These are phyloP conservation scores for Schizaphis graminum DNA, from an alignment of 2,888 invertebrate genomes.

Conservation along the genomic window DNA sequence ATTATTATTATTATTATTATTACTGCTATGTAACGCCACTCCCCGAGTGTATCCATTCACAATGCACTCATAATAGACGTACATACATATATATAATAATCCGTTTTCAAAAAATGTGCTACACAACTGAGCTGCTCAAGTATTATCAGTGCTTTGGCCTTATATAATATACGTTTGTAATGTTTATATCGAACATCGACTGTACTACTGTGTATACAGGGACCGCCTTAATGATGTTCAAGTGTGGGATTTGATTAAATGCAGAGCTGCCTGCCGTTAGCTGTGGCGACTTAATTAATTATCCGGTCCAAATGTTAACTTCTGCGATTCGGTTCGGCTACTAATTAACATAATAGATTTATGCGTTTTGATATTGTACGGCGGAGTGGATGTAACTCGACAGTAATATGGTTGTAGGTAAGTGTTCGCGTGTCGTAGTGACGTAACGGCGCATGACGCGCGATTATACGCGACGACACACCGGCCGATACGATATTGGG, in stretches of 20 bases:
- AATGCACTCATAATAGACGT: background rate
- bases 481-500: background rate
- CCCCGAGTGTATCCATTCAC: background rate
- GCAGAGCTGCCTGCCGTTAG: background rate
- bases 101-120: too few relatives aligned
- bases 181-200: background rate
- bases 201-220: background rate
- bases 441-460: background rate
- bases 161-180: background rate
- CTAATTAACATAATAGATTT: conserved; percentile 45
- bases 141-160: background rate
- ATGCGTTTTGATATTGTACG: background rate
- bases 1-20: background rate
- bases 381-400: background rate
- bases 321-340: conserved; percentile 18
- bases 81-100: background rate
- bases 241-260: conserved; percentile 54
- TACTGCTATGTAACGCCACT: background rate
- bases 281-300: conserved; percentile 35
- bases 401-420: background rate
- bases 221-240: conserved; percentile 50
- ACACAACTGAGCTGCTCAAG: background rate
- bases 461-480: background rate
- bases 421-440: background rate
- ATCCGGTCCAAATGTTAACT: conserved; percentile 24